Percentiles rank a stretch among this genome's conserved stretches.
Conservation (phyloP, 1,140 invertebrate genomes). For the Nebria ingens region DNA sequence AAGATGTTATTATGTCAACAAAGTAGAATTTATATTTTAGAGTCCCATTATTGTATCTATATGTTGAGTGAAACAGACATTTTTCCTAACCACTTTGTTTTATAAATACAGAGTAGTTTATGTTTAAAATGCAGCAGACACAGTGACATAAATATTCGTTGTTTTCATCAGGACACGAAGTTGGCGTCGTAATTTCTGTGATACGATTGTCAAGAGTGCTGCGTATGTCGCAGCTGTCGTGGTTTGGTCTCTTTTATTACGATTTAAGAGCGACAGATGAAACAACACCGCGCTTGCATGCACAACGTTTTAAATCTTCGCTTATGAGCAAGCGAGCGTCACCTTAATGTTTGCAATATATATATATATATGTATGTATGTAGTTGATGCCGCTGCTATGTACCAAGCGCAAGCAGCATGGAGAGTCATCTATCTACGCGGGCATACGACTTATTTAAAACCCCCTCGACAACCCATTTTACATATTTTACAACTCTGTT, state of each 20-base stretch:
- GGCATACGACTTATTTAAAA: conserved; percentile 2
- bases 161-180: too few species aligned
- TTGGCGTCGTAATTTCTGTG: too few species aligned
- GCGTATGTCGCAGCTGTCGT: neutral
- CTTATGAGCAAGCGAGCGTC: neutral
- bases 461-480: conserved; percentile 4
- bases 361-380: neutral
- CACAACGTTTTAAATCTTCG: conserved; percentile 10
- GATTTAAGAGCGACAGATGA: conserved; percentile 11
- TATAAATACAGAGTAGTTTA: too few species aligned
- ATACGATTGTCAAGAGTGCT: too few species aligned
- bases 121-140: too few species aligned
- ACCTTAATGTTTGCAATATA: neutral
- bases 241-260: conserved; percentile 4
- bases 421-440: neutral
- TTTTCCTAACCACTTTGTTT: too few species aligned
- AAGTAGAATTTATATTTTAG: too few species aligned
- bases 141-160: too few species aligned
- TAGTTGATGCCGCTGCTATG: neutral
- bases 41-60: too few species aligned
- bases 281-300: neutral
- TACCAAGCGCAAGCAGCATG: too few species aligned
- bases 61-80: too few species aligned
- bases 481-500: conserved; percentile 9
- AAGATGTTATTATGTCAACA: too few species aligned